Evolutionary conservation across 2,888 invertebrate species (phyloP).

Genomic region (Capitulum mitella): DNA sequence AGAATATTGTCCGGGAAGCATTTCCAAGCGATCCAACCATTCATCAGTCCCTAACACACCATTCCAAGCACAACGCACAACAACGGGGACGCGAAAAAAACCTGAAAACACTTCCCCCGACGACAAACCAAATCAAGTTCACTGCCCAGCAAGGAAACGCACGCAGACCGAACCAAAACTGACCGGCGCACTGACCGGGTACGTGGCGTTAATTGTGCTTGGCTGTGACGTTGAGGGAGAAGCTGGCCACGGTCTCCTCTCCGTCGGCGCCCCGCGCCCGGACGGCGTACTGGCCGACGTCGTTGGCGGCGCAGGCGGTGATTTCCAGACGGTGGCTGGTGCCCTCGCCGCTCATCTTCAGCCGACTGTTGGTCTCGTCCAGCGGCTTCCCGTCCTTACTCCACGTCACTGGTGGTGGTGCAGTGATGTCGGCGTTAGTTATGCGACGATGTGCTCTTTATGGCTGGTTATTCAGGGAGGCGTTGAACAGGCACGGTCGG

Average conservation of each 20-base stretch:
- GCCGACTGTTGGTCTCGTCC: conserved; percentile 67
- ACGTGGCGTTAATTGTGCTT: not conserved
- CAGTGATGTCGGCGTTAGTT: not conserved
- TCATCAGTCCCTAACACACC: no score
- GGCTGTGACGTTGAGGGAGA: conserved; percentile 68
- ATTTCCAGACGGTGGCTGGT: conserved; percentile 72
- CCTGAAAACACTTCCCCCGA: no score
- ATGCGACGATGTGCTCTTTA: no score
- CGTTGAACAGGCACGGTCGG: no score
- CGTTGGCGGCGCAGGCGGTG: conserved; percentile 61
- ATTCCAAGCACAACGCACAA: no score
- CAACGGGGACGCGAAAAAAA: no score
- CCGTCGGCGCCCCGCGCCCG: conserved; percentile 78
- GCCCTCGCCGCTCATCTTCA: conserved; percentile 63
- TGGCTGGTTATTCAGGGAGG: no score
- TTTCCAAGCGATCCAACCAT: no score
- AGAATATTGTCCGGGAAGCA: no score
- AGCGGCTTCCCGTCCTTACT: conserved; percentile 85
- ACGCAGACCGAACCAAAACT: no score
- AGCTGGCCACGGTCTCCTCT: conserved; percentile 73
- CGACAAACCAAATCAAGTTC: no score
- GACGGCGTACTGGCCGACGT: conserved; percentile 81
- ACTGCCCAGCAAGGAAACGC: no score
- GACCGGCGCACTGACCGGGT: not conserved
- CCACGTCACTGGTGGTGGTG: conserved; percentile 54